Evolutionary conservation across 1,140 invertebrate genomes (phyloP).

Genomic region (Ptiloglossa arizonensis): DNA sequence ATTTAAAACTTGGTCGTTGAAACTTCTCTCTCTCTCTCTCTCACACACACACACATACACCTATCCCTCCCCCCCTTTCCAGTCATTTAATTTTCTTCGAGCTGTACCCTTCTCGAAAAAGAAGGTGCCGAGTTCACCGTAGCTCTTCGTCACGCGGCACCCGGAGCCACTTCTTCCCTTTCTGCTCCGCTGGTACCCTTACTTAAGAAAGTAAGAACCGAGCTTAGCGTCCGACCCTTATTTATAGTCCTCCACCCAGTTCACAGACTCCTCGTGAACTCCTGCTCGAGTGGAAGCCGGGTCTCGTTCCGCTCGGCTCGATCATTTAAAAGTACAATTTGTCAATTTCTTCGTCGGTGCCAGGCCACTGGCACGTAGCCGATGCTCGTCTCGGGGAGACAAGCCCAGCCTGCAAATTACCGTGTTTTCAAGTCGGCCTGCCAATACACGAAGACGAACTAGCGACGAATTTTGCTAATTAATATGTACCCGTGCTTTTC

Average conservation of each 20-base stretch:
- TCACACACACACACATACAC: no score
- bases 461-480: slow-evolving; percentile 65
- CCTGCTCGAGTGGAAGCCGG: slow-evolving; percentile 28
- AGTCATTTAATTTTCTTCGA: slow-evolving; percentile 65
- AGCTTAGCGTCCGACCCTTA: slow-evolving; percentile 63
- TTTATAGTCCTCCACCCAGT: slow-evolving; percentile 59
- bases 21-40: slow-evolving; percentile 35
- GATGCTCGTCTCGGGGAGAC: background rate
- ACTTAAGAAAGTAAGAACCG: no score
- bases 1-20: slow-evolving; percentile 60
- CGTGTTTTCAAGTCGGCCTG: slow-evolving; percentile 59
- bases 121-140: slow-evolving; percentile 4
- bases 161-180: background rate
- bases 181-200: background rate
- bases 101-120: slow-evolving; percentile 35
- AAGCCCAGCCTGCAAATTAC: slow-evolving; percentile 38
- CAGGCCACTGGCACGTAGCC: slow-evolving; percentile 49
- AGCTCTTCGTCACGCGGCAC: slow-evolving; percentile 36
- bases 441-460: slow-evolving; percentile 61
- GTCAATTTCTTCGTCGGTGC: slow-evolving; percentile 64
- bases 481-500: slow-evolving; percentile 46
- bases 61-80: no score
- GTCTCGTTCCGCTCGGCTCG: slow-evolving; percentile 46
- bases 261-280: slow-evolving; percentile 35
- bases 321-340: slow-evolving; percentile 71